Conservation (phyloP, 1,140 invertebrate genomes). For the Conus ventricosus region DNA sequence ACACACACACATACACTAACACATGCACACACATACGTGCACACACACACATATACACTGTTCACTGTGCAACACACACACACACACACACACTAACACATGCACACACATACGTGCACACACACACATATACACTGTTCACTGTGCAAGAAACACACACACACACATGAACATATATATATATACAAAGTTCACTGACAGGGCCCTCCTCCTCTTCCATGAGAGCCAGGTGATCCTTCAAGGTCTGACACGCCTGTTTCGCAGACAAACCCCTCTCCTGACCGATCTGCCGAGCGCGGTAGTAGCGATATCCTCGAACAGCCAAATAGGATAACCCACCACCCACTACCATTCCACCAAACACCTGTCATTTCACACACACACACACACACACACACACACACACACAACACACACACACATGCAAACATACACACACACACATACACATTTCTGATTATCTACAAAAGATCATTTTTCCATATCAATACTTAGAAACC, state of each 20-base stretch:
- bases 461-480: background rate
- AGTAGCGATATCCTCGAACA: constrained; percentile 13
- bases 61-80: too few relatives aligned
- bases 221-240: background rate
- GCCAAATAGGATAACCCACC: background rate
- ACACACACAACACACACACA: background rate
- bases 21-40: too few relatives aligned
- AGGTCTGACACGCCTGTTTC: background rate
- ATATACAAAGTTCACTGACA: background rate
- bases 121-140: too few relatives aligned
- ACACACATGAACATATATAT: background rate
- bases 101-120: too few relatives aligned
- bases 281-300: background rate
- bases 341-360: background rate
- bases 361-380: background rate
- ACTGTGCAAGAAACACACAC: background rate
- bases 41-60: too few relatives aligned
- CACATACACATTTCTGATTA: background rate
- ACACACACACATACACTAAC: too few relatives aligned
- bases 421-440: background rate
- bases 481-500: too few relatives aligned
- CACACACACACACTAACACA: background rate
- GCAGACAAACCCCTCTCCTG: constrained; percentile 2
- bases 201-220: background rate
- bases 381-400: background rate